Percentiles rank a stretch among this genome's conserved stretches.
phyloP scores from a whole-genome alignment of 2,113 vertebrate genomes.

The Ictidomys tridecemlineatus region DNA sequence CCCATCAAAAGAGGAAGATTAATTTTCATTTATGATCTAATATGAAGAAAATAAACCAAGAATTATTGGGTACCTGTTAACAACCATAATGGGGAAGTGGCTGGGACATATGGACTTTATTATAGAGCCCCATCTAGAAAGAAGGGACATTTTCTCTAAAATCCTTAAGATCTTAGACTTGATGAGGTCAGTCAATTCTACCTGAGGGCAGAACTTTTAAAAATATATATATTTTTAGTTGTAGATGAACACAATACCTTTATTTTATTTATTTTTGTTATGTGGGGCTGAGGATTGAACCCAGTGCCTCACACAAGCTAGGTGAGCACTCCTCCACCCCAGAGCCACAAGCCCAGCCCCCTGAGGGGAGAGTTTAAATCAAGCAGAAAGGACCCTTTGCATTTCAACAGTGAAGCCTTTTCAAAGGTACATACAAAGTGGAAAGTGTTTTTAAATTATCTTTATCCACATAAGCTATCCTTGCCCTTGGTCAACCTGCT shows the following conservation, averaged over 20 bases:
- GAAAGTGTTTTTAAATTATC: constrained; percentile 49
- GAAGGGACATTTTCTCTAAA: constrained; percentile 46
- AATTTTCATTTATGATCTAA: constrained; percentile 44
- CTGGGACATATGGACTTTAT: not conserved
- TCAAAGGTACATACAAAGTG: constrained; percentile 56
- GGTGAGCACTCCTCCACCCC: too few relatives aligned
- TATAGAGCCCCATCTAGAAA: not conserved
- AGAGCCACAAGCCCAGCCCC: too few relatives aligned
- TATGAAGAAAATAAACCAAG: constrained; percentile 13
- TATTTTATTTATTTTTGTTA: too few relatives aligned
- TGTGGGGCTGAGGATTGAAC: too few relatives aligned
- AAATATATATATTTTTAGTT: too few relatives aligned
- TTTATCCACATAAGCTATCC: constrained; percentile 63
- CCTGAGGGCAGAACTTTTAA: not conserved
- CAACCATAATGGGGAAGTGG: not conserved
- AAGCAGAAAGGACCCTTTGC: not conserved
- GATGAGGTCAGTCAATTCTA: constrained; percentile 8
- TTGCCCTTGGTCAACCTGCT: constrained; percentile 55
- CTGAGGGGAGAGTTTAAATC: not conserved
- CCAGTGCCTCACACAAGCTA: too few relatives aligned
- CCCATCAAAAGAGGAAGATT: not conserved
- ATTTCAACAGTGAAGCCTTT: constrained; percentile 77
- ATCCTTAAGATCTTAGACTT: not conserved
- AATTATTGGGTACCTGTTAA: not conserved
- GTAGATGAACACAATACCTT: too few relatives aligned